These are phyloP conservation scores for Hydrolagus affinis DNA, from an alignment of 2,113 vertebrate species.

Conservation along the genomic window DNA sequence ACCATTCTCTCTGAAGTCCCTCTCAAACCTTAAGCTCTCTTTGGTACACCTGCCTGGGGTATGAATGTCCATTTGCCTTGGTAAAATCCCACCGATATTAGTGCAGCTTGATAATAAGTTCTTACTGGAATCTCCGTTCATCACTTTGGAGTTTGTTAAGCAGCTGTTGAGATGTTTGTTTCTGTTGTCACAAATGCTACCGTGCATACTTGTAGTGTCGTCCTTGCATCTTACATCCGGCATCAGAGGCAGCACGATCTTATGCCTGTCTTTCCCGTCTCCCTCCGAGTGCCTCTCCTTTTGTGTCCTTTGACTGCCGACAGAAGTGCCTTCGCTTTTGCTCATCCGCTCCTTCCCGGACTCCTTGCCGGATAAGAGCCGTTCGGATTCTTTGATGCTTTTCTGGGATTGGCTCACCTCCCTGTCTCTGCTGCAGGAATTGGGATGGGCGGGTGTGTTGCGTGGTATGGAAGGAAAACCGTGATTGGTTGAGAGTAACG, in stretches of 20 bases:
- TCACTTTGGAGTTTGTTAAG: conserved; percentile 77
- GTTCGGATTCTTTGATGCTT: conserved; percentile 74
- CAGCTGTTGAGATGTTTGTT: conserved; percentile 78
- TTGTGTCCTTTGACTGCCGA: conserved; percentile 22
- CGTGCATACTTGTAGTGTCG: conserved; percentile 43
- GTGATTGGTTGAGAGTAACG: conserved; percentile 79
- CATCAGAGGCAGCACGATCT: conserved; percentile 56
- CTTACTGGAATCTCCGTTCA: conserved; percentile 68
- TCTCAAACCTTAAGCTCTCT: conserved; percentile 51
- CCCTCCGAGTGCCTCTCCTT: conserved; percentile 68
- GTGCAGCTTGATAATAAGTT: conserved; percentile 68
- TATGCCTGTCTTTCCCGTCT: conserved; percentile 70
- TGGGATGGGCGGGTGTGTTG: conserved; percentile 65
- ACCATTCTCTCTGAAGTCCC: conserved; percentile 59
- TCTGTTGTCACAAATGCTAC: conserved; percentile 52
- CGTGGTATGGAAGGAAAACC: conserved; percentile 75
- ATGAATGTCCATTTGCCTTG: conserved; percentile 51
- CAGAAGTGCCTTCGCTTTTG: conserved; percentile 59
- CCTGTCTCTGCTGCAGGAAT: conserved; percentile 79
- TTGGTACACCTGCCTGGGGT: conserved; percentile 57
- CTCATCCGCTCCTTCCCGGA: conserved; percentile 65
- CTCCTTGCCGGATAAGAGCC: conserved; percentile 63
- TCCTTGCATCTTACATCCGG: conserved; percentile 68
- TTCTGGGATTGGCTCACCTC: conserved; percentile 58
- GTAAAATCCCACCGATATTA: conserved; percentile 54